Conservation (phyloP, 2,113 vertebrate genomes). For the Sprattus sprattus region DNA sequence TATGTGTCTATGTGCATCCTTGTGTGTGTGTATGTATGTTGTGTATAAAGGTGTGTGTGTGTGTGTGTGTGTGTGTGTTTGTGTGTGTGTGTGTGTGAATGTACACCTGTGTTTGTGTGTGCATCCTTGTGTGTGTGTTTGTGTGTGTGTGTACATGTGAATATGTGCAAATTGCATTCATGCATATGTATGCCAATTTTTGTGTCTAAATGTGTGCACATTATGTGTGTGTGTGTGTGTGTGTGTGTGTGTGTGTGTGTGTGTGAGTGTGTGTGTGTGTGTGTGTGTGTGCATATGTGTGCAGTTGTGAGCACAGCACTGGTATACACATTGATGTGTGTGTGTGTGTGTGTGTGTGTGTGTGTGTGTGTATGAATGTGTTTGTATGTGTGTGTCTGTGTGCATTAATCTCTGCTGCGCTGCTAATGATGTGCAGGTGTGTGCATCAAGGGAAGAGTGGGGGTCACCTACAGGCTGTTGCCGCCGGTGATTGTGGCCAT, state of each 20-base stretch:
- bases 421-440: conserved; percentile 90
- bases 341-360: conserved; percentile 23
- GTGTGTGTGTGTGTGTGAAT: not conserved
- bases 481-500: no score
- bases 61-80: not conserved
- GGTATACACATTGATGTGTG: conserved; percentile 41
- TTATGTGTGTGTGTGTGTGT: not conserved
- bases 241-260: not conserved
- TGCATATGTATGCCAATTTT: not conserved
- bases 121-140: not conserved
- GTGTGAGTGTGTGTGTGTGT: not conserved
- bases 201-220: no score
- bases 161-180: no score
- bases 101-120: not conserved
- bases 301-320: no score
- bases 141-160: not conserved
- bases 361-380: conserved; percentile 33
- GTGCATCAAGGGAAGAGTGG: conserved; percentile 61
- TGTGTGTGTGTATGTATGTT: not conserved
- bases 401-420: conserved; percentile 72
- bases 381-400: conserved; percentile 38
- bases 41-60: not conserved
- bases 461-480: conserved; percentile 29
- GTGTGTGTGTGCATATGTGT: conserved; percentile 46
- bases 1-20: not conserved